Percentiles rank a stretch among this genome's conserved stretches.
Evolutionary conservation across 2,797 vertebrate genomes (phyloP).

Genomic region (Cyprinodon diabolis): DNA sequence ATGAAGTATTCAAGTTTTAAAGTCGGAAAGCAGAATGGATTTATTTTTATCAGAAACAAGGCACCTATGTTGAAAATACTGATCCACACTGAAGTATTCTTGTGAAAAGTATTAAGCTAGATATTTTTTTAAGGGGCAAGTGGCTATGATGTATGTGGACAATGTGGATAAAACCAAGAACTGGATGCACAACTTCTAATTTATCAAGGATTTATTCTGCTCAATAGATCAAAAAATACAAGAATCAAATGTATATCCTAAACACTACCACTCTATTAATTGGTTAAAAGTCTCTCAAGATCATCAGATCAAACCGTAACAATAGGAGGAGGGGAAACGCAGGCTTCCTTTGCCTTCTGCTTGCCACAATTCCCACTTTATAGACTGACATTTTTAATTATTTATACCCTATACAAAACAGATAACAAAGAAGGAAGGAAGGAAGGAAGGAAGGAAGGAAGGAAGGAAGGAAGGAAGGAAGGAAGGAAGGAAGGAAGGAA

Average conservation of each 20-base stretch:
- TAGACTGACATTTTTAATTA: too few relatives aligned
- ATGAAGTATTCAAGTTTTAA: constrained; percentile 3
- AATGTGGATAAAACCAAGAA: not conserved
- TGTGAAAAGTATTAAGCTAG: not conserved
- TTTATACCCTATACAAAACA: too few relatives aligned
- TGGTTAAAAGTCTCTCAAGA: not conserved
- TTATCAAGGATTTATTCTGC: not conserved
- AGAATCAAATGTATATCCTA: not conserved
- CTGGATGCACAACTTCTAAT: not conserved
- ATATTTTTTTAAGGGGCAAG: not conserved
- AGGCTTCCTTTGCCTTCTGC: not conserved
- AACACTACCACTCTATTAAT: not conserved
- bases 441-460: too few relatives aligned
- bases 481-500: too few relatives aligned
- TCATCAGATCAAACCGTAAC: too few relatives aligned
- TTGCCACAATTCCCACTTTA: not conserved
- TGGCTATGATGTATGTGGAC: not conserved
- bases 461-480: too few relatives aligned
- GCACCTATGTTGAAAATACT: not conserved
- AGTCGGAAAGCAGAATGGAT: not conserved
- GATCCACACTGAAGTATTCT: not conserved
- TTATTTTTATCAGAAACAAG: not conserved
- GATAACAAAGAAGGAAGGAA: too few relatives aligned
- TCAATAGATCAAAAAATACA: not conserved
- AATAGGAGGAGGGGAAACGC: too few relatives aligned